A percentile compares a stretch with the other conserved stretches of the same genome.
phyloP scores from a whole-genome alignment of 2,888 invertebrate species.

The Phytoseiulus persimilis region DNA sequence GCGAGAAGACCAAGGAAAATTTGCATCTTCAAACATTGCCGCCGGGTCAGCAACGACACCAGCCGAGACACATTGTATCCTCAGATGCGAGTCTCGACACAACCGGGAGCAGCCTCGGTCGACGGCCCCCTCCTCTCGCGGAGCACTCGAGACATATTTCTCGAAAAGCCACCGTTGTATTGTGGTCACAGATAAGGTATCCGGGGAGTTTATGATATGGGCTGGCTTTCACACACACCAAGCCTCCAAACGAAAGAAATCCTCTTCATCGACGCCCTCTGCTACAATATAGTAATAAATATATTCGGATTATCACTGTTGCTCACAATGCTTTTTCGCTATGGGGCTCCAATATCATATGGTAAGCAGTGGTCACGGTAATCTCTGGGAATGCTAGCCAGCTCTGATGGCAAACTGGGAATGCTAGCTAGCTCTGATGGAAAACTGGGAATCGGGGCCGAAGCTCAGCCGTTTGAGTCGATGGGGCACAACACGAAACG shows the following conservation, averaged over 20 bases:
- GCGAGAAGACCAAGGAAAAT: neutral
- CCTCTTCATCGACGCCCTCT: neutral
- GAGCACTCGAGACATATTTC: neutral
- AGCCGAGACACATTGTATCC: neutral
- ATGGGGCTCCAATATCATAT: neutral
- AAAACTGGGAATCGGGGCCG: neutral
- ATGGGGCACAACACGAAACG: neutral
- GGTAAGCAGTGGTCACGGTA: neutral
- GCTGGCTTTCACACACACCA: neutral
- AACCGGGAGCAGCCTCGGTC: neutral
- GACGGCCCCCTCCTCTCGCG: no score
- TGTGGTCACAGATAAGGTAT: neutral
- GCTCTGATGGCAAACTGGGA: no score
- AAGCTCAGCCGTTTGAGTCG: neutral
- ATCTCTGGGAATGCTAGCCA: neutral
- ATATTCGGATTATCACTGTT: constrained; percentile 5
- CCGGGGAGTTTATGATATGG: neutral
- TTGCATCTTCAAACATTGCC: neutral
- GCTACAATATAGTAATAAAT: constrained; percentile 5
- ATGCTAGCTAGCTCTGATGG: neutral
- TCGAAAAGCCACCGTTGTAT: neutral
- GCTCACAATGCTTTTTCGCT: neutral
- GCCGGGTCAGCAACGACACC: neutral
- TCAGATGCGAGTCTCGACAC: neutral
- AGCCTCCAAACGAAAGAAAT: neutral